Percentiles rank a stretch among this genome's conserved stretches.
Evolutionary conservation across 2,113 vertebrate genomes (phyloP).

Genomic region (Todiramphus saurophagus): DNA sequence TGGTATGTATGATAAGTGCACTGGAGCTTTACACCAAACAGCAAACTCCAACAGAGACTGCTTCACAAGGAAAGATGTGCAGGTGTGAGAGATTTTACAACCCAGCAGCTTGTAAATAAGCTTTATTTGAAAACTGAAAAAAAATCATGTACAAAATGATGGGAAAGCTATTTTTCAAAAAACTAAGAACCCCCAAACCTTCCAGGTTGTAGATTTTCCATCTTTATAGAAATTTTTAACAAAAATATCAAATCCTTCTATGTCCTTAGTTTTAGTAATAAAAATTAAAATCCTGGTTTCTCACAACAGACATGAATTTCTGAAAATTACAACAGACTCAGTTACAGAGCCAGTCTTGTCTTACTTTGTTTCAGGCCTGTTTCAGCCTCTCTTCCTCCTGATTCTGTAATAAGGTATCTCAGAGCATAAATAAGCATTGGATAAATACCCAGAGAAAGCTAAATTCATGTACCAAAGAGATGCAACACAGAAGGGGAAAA

Average conservation of each 20-base stretch:
- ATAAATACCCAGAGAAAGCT: not conserved
- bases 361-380: not conserved
- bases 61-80: not conserved
- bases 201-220: not conserved
- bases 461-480: not conserved
- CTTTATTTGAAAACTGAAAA: not conserved
- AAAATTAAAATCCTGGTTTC: not conserved
- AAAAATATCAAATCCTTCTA: not conserved
- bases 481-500: not conserved
- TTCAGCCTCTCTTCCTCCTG: not conserved
- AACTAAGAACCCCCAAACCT: not conserved
- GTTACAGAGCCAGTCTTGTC: not conserved
- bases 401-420: not conserved
- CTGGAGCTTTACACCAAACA: too few relatives aligned
- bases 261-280: not conserved
- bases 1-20: slow-evolving; percentile 40
- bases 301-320: not conserved
- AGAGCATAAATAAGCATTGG: not conserved
- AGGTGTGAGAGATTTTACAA: not conserved
- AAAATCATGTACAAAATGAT: not conserved
- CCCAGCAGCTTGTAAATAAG: not conserved
- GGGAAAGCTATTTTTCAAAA: not conserved
- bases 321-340: not conserved
- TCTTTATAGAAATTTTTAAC: not conserved
- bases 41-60: not conserved